Base-by-base conservation (phyloP, 2,888 invertebrate genomes). In the Drosophila helvetica region DNA sequence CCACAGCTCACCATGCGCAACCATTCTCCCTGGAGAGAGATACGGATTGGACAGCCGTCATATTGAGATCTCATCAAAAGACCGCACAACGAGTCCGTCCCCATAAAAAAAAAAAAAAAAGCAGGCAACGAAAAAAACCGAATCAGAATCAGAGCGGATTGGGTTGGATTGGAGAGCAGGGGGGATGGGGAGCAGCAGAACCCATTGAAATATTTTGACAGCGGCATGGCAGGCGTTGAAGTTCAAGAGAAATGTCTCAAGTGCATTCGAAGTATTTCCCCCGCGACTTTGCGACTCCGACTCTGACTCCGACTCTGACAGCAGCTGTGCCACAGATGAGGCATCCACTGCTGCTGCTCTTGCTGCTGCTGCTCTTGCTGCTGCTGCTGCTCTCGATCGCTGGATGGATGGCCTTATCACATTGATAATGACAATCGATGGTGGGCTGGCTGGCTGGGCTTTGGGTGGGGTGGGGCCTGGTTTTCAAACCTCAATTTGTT, bases 171-270 rank as follows among this genome's bases (percentile, higher is more conserved):
- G n/a, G 25, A 25, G 25, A 27, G 30, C 54, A 18, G 59, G 25
- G 46, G 15, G 15, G 15, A 3, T 8, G 42, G n/a, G n/a, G 30
- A 0, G 25, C 6, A 7, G 15, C 38, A 38, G 47, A 27, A 67
- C 65, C 65, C 83, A 83, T 85, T 85, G 85, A 88, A 88, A 85
- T 88, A 85, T 88, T 85, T 85, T 85, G 85, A 85, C 85, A 88
- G 85, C 84, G 74, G 72, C 60, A 66, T 85, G 85, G 85, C 85
- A 88, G 85, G 88, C 85, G 85, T 88, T 85, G 88, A 85, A 79
- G 86, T 85, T 85, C 87, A 76, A 86, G 88, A 86, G 85, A 85
- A 88, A 86, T 88, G 85, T 85, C 85, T 85, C 88, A 88, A 85
- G 85, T 85, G 85, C 85, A 86, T 83, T 86, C 80, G 86, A 74